Evolutionary conservation across 2,797 vertebrate genomes (phyloP), one percentile per base, ranked within the genome.

Genomic region (Poeciliopsis turneri): DNA sequence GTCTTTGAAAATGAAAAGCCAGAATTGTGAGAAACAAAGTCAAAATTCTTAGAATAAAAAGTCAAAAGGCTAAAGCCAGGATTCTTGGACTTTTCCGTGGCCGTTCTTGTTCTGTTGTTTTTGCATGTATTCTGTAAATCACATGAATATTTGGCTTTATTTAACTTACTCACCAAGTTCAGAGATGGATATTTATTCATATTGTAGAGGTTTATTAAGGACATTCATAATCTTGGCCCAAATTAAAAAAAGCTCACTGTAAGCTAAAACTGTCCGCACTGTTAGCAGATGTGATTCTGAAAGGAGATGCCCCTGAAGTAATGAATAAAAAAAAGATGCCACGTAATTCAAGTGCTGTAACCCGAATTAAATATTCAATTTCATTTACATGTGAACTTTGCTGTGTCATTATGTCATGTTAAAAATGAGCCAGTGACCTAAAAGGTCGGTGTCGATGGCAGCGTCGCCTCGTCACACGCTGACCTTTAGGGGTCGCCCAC

Each of bases 401-500:
- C 23, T 16, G 23, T n/a, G 11, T 33, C 43, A 30, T 41, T 20
- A 57, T 11, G 13, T 45, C 28, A 46, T 18, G 30, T 18, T 11
- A 57, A 68, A 71, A 71, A 76, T 16, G 59, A 10, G 30, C 33
- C 30, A 8, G 45, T 46, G 23, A 51, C 1, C 12, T 23, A 2
- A 36, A 55, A 36, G 41, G 71, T 4, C 41, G 70, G 46, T 72
- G 39, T 43, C 7, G 36, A 47, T 9, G 36, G 74, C 4, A 10
- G 23, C 33, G 51, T 70, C 61, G 59, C 57, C 11, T 20, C 6
- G 55, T 45, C 16, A 43, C 36, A 46, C 46, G 57, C 43, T 74
- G 78, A 83, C 82, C 77, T 81, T 80, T 79, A 8, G 33, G 5
- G 1, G 41, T 28, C 0, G n/a, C 84, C 86, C 61, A 99, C 98